Conservation (phyloP, 2,888 invertebrate species). For the Lasius platythorax region DNA sequence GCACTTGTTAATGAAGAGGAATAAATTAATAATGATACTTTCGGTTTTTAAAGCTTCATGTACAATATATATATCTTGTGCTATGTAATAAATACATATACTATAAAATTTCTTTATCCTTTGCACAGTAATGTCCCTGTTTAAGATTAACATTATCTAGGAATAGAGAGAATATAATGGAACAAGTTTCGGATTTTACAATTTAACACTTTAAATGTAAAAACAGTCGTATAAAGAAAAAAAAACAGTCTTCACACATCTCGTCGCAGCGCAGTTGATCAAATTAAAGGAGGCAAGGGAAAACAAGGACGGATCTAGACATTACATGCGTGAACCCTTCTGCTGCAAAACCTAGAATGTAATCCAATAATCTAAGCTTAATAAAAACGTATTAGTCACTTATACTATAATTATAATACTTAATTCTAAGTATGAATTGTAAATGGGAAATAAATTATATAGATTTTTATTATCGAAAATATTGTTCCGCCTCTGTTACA, state of each 20-base stretch:
- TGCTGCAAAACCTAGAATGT: conserved; percentile 92
- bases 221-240: conserved; percentile 70
- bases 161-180: conserved; percentile 55
- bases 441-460: not conserved
- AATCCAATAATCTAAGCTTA: conserved; percentile 73
- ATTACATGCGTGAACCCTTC: conserved; percentile 97
- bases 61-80: conserved; percentile 51
- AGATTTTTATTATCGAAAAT: conserved; percentile 14
- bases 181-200: conserved; percentile 53
- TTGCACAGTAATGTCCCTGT: conserved; percentile 58
- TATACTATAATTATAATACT: conserved; percentile 29
- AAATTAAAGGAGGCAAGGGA: conserved; percentile 76
- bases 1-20: conserved; percentile 31
- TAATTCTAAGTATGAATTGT: conserved; percentile 21
- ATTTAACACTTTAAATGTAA: conserved; percentile 73
- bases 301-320: conserved; percentile 79
- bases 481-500: conserved; percentile 71
- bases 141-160: conserved; percentile 48
- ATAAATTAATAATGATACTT: conserved; percentile 61
- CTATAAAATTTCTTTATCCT: conserved; percentile 58
- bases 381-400: conserved; percentile 47
- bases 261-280: conserved; percentile 77
- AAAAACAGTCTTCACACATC: conserved; percentile 78
- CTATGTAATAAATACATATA: conserved; percentile 32
- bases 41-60: conserved; percentile 68